phyloP scores from a whole-genome alignment of 37 sponge, comb jelly and placozoan species.

The Hormiphora californensis region DNA sequence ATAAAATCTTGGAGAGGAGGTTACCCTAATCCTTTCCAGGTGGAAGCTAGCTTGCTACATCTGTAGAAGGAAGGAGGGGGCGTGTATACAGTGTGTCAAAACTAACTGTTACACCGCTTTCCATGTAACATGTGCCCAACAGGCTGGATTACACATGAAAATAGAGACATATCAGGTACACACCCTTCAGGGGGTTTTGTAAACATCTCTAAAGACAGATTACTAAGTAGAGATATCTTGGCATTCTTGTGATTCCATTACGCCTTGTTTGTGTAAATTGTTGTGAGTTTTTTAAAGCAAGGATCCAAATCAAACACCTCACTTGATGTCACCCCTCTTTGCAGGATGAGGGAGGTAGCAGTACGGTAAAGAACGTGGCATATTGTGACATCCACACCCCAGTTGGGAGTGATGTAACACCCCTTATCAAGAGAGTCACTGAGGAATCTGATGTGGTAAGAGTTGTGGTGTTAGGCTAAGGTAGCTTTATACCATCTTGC shows the following conservation, averaged over 20 bases:
- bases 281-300: too few relatives aligned
- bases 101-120: constrained; percentile 95
- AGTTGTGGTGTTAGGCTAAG: background rate
- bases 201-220: too few relatives aligned
- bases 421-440: constrained; percentile 3
- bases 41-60: constrained; percentile 95
- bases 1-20: background rate
- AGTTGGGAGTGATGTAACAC: constrained; percentile 59
- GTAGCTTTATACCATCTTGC: background rate
- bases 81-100: constrained; percentile 95
- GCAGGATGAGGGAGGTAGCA: constrained; percentile 15
- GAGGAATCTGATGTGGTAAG: constrained; percentile 47
- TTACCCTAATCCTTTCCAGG: background rate
- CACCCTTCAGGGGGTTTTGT: too few relatives aligned
- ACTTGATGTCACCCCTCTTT: too few relatives aligned
- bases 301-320: too few relatives aligned
- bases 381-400: constrained; percentile 87
- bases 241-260: too few relatives aligned
- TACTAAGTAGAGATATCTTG: too few relatives aligned
- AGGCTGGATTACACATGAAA: constrained; percentile 88
- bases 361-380: constrained; percentile 74
- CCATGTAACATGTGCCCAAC: constrained; percentile 98
- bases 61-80: constrained; percentile 78
- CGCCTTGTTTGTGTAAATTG: too few relatives aligned
- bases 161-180: constrained; percentile 65